A percentile compares a stretch with the other conserved stretches of the same genome.
These are phyloP conservation scores for Archilochus colubris DNA, from an alignment of 2,113 vertebrate genomes.

Conservation along the genomic window DNA sequence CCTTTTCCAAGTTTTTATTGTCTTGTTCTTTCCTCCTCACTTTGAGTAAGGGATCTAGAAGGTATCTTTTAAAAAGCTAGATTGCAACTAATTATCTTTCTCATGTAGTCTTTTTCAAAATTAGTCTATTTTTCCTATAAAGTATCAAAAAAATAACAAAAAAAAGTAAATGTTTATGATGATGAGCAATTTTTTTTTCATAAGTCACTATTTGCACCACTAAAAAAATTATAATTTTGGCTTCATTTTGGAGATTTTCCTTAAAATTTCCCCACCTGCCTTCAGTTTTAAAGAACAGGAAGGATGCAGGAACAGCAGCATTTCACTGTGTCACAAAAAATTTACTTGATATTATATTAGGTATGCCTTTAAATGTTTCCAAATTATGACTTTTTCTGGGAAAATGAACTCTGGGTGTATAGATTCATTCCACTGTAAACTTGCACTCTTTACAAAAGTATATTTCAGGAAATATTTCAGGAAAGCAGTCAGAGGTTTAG, in stretches of 20 bases:
- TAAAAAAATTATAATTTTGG: background rate
- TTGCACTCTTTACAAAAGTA: background rate
- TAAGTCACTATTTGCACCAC: background rate
- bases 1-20: background rate
- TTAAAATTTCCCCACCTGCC: background rate
- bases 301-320: background rate
- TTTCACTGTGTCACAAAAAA: background rate
- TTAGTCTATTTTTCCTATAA: background rate
- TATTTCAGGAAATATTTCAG: slow-evolving; percentile 13
- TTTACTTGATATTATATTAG: background rate
- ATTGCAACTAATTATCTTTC: background rate
- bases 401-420: background rate
- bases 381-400: background rate
- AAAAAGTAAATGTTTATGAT: background rate
- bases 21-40: background rate
- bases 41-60: background rate
- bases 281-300: background rate
- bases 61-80: background rate
- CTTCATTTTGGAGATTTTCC: background rate
- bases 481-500: background rate
- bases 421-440: background rate
- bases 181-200: background rate
- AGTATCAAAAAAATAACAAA: background rate
- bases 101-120: background rate
- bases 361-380: background rate